Conservation (phyloP, 2,888 invertebrate species). For the Margaritifera margaritifera region DNA sequence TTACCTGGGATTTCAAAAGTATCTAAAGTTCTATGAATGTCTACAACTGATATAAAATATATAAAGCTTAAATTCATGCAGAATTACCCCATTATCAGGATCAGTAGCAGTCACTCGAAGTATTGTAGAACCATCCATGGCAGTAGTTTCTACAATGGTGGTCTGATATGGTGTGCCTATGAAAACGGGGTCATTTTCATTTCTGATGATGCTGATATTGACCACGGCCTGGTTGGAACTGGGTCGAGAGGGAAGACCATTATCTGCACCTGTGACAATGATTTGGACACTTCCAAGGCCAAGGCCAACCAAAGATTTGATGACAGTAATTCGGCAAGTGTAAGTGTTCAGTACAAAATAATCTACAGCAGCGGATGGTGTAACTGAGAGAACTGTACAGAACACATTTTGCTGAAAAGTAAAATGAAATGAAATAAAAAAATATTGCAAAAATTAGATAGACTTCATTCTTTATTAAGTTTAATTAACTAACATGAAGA, state of each 20-base stretch:
- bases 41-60: not conserved
- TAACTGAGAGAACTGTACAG: constrained; percentile 17
- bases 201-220: constrained; percentile 48
- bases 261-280: constrained; percentile 50
- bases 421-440: constrained; percentile 1
- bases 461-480: not conserved
- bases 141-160: constrained; percentile 41
- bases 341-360: constrained; percentile 61
- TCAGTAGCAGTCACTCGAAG: constrained; percentile 47
- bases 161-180: constrained; percentile 40
- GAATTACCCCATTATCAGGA: constrained; percentile 41
- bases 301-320: constrained; percentile 44
- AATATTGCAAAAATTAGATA: not conserved
- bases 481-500: too few relatives aligned
- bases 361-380: constrained; percentile 19
- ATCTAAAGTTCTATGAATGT: too few relatives aligned
- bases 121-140: constrained; percentile 30
- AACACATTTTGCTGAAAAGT: too few relatives aligned
- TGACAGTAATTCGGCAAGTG: constrained; percentile 51
- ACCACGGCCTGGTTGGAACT: constrained; percentile 37
- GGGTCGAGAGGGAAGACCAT: constrained; percentile 46
- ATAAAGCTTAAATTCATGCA: not conserved
- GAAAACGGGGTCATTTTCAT: constrained; percentile 56
- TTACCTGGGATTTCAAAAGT: too few relatives aligned
- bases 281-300: constrained; percentile 37